phyloP scores from a whole-genome alignment of 2,113 vertebrate genomes.

The Lepidothrix coronata region DNA sequence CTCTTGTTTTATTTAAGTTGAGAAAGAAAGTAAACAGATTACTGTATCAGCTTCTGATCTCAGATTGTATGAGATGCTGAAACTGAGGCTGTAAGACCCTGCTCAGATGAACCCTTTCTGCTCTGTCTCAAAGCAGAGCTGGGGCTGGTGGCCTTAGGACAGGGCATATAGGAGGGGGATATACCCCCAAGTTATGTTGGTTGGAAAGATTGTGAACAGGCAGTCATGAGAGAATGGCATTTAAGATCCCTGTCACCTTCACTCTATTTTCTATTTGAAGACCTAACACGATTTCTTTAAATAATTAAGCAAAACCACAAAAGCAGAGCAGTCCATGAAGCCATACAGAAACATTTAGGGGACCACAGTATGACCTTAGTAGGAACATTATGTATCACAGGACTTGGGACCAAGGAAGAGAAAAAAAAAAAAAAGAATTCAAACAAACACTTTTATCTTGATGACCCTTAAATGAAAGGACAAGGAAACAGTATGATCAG shows the following conservation, averaged over 20 bases:
- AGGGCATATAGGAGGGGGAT: accelerated
- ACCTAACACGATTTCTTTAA: not conserved
- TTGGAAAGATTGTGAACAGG: not conserved
- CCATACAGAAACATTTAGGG: not conserved
- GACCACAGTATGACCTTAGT: not conserved
- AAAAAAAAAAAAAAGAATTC: not conserved
- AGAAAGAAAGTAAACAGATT: slow-evolving; percentile 35
- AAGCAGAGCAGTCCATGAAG: not conserved
- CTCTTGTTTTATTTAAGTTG: slow-evolving; percentile 41
- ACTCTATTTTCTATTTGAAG: not conserved
- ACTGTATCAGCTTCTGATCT: slow-evolving; percentile 11
- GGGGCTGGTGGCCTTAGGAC: not conserved
- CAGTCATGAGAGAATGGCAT: not conserved
- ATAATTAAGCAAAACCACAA: not conserved
- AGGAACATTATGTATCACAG: not conserved
- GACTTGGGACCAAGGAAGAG: not conserved
- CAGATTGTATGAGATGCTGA: not conserved
- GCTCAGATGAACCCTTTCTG: not conserved
- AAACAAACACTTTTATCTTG: slow-evolving; percentile 48
- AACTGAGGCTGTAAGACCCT: not conserved
- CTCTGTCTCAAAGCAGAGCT: not conserved
- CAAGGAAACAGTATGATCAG: slow-evolving; percentile 49
- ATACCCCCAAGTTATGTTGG: accelerated
- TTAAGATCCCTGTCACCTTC: not conserved
- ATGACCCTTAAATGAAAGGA: slow-evolving; percentile 60